These are phyloP conservation scores for Chloroceryle aenea DNA, from an alignment of 2,113 vertebrate species.

Conservation along the genomic window DNA sequence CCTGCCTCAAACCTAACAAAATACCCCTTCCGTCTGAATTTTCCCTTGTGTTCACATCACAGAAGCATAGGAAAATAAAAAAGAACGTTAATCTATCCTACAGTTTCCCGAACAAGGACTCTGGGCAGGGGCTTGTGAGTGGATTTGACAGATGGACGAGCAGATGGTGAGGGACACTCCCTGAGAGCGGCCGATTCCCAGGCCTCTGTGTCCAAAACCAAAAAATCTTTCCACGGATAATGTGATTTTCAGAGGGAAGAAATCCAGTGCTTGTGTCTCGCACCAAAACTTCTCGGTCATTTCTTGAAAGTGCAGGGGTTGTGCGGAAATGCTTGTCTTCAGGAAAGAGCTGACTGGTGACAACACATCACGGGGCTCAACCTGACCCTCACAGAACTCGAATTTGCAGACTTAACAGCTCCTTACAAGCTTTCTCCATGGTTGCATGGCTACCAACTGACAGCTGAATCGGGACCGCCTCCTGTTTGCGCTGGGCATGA, in stretches of 20 bases:
- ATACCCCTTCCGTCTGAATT: neutral
- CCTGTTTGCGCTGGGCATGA: neutral
- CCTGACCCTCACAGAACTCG: neutral
- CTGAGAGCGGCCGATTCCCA: slow-evolving; percentile 36
- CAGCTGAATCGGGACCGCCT: neutral
- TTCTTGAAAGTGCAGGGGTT: neutral
- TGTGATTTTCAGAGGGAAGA: slow-evolving; percentile 53
- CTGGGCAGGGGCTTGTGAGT: slow-evolving; percentile 23
- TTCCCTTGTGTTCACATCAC: neutral
- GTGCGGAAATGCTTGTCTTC: neutral
- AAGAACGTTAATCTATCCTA: slow-evolving; percentile 34
- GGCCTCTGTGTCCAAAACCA: slow-evolving; percentile 25
- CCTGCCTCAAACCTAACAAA: neutral
- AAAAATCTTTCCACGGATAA: slow-evolving; percentile 17
- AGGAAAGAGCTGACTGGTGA: neutral
- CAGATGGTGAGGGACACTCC: slow-evolving; percentile 56
- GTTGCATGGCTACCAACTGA: neutral
- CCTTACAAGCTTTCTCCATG: neutral
- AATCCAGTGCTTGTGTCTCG: neutral
- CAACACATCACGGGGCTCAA: rapidly evolving
- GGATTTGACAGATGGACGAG: slow-evolving; percentile 50
- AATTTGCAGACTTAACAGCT: neutral
- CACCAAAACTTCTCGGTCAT: neutral
- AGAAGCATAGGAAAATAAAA: slow-evolving; percentile 9
- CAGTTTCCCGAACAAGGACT: slow-evolving; percentile 5